Percentiles rank a stretch among this genome's conserved stretches.
These are phyloP conservation scores for Hippopotamus amphibius DNA, from an alignment of 2,113 vertebrate species.

Conservation along the genomic window DNA sequence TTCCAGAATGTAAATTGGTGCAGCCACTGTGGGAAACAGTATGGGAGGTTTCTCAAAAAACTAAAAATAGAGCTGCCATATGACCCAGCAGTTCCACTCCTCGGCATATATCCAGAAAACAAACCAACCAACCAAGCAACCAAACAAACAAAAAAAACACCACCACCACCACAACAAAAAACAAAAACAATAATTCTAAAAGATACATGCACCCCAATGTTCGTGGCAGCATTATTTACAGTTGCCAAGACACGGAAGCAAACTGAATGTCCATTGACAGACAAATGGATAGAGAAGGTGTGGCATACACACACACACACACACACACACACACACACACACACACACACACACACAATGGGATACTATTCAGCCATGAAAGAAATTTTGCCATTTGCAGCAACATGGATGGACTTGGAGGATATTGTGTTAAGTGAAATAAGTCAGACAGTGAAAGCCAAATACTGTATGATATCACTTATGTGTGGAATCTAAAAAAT, in stretches of 20 bases:
- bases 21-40: background rate
- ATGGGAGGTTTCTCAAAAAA: background rate
- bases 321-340: too few relatives aligned
- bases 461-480: background rate
- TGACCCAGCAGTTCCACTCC: background rate
- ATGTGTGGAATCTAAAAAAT: background rate
- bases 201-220: background rate
- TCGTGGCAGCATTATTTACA: background rate
- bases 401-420: background rate
- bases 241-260: background rate
- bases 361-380: background rate
- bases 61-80: background rate
- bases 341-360: background rate
- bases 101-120: background rate
- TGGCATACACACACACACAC: background rate
- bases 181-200: background rate
- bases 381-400: too few relatives aligned
- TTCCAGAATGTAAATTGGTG: background rate
- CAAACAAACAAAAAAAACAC: background rate
- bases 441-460: background rate
- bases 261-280: background rate
- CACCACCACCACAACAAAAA: background rate
- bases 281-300: background rate
- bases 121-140: background rate
- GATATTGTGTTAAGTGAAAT: background rate